phyloP scores from a whole-genome alignment of 1,140 invertebrate species.

The Lanistes nyassanus region DNA sequence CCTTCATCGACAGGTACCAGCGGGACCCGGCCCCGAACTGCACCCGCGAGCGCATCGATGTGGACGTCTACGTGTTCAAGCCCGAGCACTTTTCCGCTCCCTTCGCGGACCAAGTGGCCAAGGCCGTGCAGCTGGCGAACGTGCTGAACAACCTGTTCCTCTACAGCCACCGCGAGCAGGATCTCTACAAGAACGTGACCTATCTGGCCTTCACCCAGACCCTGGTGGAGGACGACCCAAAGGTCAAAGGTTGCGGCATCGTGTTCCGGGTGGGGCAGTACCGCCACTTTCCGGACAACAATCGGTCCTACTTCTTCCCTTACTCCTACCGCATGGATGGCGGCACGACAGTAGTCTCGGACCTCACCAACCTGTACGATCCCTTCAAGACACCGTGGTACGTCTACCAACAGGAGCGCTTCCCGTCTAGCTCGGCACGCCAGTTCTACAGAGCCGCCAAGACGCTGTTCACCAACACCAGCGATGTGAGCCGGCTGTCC shows the following conservation, averaged over 20 bases:
- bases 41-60: constrained; percentile 4
- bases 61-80: constrained; percentile 21
- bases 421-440: constrained; percentile 27
- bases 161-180: constrained; percentile 28
- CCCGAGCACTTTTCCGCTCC: constrained; percentile 28
- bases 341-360: constrained; percentile 29
- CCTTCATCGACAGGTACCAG: constrained; percentile 18
- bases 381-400: constrained; percentile 31
- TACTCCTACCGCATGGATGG: constrained; percentile 28
- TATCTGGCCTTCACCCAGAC: constrained; percentile 43
- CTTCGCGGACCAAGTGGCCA: constrained; percentile 38
- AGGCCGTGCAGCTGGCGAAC: constrained; percentile 43
- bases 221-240: constrained; percentile 36
- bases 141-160: constrained; percentile 43
- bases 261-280: constrained; percentile 38
- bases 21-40: neutral
- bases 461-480: constrained; percentile 31
- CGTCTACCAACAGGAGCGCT: constrained; percentile 20
- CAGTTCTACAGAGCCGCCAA: constrained; percentile 15
- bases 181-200: constrained; percentile 34
- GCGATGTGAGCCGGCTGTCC: constrained; percentile 26
- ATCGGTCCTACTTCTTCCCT: constrained; percentile 30
- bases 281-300: constrained; percentile 13
- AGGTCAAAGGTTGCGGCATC: constrained; percentile 43
- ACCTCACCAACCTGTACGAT: constrained; percentile 31